Base-by-base conservation (phyloP, 2,888 invertebrate genomes). In the Drosophila maculinotata region DNA sequence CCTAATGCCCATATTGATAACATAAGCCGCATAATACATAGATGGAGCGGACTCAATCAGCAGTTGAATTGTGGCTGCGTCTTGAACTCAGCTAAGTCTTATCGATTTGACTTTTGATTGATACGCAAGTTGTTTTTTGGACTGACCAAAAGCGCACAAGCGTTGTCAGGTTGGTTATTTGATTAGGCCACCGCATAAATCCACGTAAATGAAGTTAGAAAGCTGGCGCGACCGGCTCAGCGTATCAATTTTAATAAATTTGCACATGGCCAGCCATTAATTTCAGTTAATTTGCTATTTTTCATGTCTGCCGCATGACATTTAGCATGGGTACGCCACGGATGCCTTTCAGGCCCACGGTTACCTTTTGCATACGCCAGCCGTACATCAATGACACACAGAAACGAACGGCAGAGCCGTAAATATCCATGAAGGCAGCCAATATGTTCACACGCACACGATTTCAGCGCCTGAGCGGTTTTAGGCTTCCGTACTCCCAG, bases 41-140 rank as follows among this genome's bases (percentile, higher is more conserved):
- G 72, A 72, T 66, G 75, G 59, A 8, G 14, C 57, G 36, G 41
- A 45, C 49, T 69, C 78, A 77, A 80, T 64, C 82, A 62, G 49
- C 57, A 62, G 53, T 57, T 42, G 39, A 53, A 35, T 41, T 35
- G 49, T 47, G 52, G 48, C 25, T 45, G 30, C 17, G 65, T 42
- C 70, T 60, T 63, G 44, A 48, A 52, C 33, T 44, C 36, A 36
- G 47, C 48, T 85, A 82, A 86, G 78, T 68, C 82, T 30, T 75
- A 86, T 86, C 78, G 87, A 86, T 84, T 82, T 84, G 79, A 80
- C 84, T 84, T 86, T 86, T 82, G 82, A 82, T 82, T 82, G 87
- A 82, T 82, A 80, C 51, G 30, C 17, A 35, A 68, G 44, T 70
- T 62, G 60, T 41, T 59, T 56, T 72, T 56, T 45, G 53, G 54